phyloP scores from a whole-genome alignment of 2,888 invertebrate genomes.

The Neoascia interrupta region DNA sequence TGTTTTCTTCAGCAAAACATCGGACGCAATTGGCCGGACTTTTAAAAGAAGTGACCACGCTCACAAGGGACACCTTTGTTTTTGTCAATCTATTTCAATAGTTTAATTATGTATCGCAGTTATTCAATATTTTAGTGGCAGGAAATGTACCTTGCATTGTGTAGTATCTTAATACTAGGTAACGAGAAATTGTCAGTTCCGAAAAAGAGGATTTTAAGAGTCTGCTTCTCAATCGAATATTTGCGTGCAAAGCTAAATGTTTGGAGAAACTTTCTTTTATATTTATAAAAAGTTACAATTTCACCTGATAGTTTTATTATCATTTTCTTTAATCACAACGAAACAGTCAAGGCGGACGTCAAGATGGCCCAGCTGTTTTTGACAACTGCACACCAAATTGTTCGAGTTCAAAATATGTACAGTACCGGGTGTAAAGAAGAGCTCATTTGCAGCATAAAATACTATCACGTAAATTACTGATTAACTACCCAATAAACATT shows the following conservation, averaged over 20 bases:
- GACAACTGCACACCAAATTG: no score
- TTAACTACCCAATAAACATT: no score
- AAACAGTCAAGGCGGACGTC: no score
- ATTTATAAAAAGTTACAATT: slow-evolving; percentile 62
- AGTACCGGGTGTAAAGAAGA: no score
- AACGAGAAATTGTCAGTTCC: slow-evolving; percentile 92
- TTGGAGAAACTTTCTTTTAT: slow-evolving; percentile 66
- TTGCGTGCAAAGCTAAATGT: neutral
- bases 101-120: slow-evolving; percentile 12
- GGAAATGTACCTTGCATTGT: slow-evolving; percentile 83
- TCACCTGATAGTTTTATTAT: slow-evolving; percentile 8
- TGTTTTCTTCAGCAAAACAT: slow-evolving; percentile 83
- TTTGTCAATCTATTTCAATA: slow-evolving; percentile 1
- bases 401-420: no score
- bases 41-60: slow-evolving; percentile 86
- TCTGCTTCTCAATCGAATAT: slow-evolving; percentile 1
- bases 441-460: no score
- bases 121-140: slow-evolving; percentile 16
- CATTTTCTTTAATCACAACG: slow-evolving; percentile 18
- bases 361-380: no score
- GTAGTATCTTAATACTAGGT: slow-evolving; percentile 85
- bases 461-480: no score
- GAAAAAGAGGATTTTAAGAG: slow-evolving; percentile 87
- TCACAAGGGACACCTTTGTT: slow-evolving; percentile 77
- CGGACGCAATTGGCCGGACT: slow-evolving; percentile 84